Percentiles rank a stretch among this genome's conserved stretches.
Evolutionary conservation across 2,113 vertebrate species (phyloP).

Genomic region (Empidonax alnorum): DNA sequence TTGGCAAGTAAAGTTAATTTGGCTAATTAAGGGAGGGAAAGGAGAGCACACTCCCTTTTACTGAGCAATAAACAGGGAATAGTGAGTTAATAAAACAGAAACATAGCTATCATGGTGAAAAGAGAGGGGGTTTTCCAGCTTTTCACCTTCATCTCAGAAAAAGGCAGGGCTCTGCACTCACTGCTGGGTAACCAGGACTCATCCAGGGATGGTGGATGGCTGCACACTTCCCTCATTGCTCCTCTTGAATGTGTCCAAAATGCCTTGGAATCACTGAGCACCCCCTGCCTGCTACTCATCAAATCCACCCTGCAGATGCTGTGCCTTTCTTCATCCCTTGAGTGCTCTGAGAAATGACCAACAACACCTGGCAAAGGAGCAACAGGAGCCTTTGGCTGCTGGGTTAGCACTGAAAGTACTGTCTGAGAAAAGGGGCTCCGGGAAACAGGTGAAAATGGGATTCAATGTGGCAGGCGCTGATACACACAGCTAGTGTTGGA

Average conservation of each 20-base stretch:
- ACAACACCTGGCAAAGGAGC: not conserved
- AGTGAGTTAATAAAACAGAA: not conserved
- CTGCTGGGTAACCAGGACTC: not conserved
- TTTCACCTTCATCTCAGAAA: not conserved
- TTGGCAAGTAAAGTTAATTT: not conserved
- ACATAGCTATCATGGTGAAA: not conserved
- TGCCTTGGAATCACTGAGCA: not conserved
- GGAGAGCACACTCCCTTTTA: not conserved
- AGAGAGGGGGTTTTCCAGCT: not conserved
- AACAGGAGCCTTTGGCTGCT: not conserved
- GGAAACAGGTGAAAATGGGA: not conserved
- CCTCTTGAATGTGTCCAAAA: not conserved
- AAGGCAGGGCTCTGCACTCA: not conserved
- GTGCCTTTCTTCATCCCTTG: not conserved
- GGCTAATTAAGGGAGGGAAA: not conserved
- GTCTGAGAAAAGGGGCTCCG: not conserved
- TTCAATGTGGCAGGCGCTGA: not conserved
- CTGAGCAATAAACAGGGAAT: not conserved
- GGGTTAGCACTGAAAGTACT: not conserved
- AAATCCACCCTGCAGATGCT: not conserved
- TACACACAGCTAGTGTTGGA: not conserved
- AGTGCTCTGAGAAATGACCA: not conserved
- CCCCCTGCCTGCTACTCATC: rapidly evolving
- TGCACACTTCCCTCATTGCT: not conserved
- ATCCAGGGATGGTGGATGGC: not conserved